Conservation (phyloP, 2,113 vertebrate species). For the Tachycineta bicolor region DNA sequence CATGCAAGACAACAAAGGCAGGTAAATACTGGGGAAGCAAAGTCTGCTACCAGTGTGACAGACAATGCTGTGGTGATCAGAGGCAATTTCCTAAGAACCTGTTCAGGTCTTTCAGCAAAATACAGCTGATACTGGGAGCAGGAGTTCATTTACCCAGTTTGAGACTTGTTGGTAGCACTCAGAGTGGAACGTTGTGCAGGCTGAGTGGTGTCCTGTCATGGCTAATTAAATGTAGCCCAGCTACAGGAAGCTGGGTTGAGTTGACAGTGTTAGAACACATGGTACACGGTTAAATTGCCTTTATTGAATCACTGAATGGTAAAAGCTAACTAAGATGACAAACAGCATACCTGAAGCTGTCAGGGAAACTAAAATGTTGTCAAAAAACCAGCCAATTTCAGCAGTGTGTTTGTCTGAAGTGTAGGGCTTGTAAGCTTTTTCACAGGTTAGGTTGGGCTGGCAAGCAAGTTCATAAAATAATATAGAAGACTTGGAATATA, state of each 20-base stretch:
- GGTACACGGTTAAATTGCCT: background rate
- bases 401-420: background rate
- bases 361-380: background rate
- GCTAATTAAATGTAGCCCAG: background rate
- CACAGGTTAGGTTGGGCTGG: background rate
- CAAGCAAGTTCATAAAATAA: background rate
- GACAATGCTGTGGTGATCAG: background rate
- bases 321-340: background rate
- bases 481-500: background rate
- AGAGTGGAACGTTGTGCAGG: background rate
- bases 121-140: background rate
- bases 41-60: background rate
- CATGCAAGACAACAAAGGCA: constrained; percentile 94
- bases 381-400: background rate
- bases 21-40: constrained; percentile 64
- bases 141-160: background rate
- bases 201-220: background rate
- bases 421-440: background rate
- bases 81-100: background rate
- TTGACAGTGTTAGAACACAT: background rate
- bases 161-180: background rate
- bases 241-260: background rate
- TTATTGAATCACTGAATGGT: background rate
- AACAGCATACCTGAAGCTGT: background rate
- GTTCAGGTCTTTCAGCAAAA: background rate